Percentiles rank a stretch among this genome's conserved stretches.
Conservation (phyloP, 2,113 vertebrate species). For the Phoenicopterus ruber region DNA sequence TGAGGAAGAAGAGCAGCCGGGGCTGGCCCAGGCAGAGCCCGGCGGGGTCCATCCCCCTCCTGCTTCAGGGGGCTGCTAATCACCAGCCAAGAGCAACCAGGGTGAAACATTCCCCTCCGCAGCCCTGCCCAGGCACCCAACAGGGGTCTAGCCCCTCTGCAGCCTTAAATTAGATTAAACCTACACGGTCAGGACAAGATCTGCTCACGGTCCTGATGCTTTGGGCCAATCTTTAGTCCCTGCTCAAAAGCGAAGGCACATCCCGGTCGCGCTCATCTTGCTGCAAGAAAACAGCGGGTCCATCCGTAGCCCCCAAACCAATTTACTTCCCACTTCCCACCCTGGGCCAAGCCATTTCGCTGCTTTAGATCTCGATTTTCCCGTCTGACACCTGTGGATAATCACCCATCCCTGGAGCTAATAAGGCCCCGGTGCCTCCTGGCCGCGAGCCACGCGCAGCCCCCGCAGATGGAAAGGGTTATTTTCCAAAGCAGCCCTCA, state of each 20-base stretch:
- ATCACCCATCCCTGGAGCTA: not conserved
- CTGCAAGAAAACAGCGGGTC: not conserved
- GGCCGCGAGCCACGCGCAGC: not conserved
- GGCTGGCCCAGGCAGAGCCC: not conserved
- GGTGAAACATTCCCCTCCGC: not conserved
- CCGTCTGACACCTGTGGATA: not conserved
- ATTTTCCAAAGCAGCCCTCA: not conserved
- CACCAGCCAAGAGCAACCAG: not conserved
- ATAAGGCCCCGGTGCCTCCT: not conserved
- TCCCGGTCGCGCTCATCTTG: not conserved
- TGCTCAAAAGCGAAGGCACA: not conserved
- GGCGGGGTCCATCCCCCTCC: accelerated
- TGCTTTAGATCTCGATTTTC: not conserved
- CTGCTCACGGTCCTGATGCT: not conserved
- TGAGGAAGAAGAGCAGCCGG: not conserved
- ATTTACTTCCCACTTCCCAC: not conserved
- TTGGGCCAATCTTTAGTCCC: not conserved
- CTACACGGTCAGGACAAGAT: accelerated
- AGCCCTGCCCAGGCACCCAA: not conserved
- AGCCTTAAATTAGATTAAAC: not conserved
- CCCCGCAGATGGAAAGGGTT: not conserved
- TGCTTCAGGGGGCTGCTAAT: not conserved
- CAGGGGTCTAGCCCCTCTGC: not conserved
- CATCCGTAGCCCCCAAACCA: not conserved
- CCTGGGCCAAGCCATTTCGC: not conserved